These are phyloP conservation scores for Melipona quadrifasciata DNA, from an alignment of 1,140 invertebrate species.

Conservation along the genomic window DNA sequence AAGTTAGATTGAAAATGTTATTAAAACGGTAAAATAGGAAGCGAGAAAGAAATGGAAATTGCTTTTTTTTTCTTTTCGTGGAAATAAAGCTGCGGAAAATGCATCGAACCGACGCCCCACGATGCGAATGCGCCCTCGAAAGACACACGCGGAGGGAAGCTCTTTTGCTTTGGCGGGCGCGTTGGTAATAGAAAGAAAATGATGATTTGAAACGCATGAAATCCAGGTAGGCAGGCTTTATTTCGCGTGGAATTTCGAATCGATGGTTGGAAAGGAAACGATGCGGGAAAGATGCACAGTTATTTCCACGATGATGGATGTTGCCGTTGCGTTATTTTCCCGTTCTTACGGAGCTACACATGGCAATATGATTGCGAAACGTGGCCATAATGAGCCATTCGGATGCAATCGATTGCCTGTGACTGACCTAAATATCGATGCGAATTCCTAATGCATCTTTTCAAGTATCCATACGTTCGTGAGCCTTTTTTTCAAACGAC, in stretches of 20 bases:
- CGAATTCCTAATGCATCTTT: constrained; percentile 30
- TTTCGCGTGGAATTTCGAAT: background rate
- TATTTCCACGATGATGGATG: constrained; percentile 15
- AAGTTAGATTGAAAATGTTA: too few species aligned
- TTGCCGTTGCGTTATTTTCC: background rate
- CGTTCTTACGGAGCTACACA: constrained; percentile 1
- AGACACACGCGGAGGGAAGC: too few species aligned
- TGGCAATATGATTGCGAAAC: constrained; percentile 40
- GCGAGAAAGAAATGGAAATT: too few species aligned
- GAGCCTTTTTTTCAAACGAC: background rate
- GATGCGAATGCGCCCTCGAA: too few species aligned
- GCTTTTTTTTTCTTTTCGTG: too few species aligned
- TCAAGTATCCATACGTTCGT: background rate
- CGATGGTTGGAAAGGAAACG: background rate
- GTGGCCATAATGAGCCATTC: constrained; percentile 42
- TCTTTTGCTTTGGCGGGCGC: background rate
- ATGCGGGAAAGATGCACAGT: constrained; percentile 14
- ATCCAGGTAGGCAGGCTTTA: background rate
- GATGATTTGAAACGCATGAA: background rate
- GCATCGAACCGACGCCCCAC: too few species aligned
- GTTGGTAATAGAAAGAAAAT: background rate
- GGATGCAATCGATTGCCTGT: constrained; percentile 33
- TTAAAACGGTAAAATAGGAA: too few species aligned
- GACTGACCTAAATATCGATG: constrained; percentile 43
- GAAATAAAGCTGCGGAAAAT: background rate